Evolutionary conservation across 2,797 vertebrate species (phyloP).

Genomic region (Crocodylus rhombifer): DNA sequence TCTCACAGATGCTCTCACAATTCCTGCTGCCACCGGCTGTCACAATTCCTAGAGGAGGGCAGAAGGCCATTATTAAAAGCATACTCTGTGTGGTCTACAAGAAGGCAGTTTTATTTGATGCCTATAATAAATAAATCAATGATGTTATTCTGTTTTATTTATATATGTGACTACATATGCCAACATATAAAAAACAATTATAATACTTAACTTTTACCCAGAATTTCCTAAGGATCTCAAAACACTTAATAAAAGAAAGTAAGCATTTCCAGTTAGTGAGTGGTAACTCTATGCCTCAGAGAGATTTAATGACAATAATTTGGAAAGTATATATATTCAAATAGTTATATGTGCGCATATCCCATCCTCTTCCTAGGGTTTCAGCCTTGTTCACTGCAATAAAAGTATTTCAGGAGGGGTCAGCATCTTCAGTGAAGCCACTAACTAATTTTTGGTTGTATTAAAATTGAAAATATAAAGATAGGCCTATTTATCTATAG

Average conservation of each 20-base stretch:
- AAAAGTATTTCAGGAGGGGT: neutral
- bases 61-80: neutral
- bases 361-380: neutral
- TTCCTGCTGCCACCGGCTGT: too few relatives aligned
- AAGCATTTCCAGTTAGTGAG: neutral
- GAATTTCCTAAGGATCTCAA: neutral
- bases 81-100: neutral
- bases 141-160: neutral
- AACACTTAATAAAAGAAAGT: neutral
- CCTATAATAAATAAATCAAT: neutral
- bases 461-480: neutral
- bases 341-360: accelerated
- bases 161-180: accelerated
- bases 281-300: neutral
- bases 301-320: neutral
- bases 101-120: neutral
- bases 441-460: neutral
- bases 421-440: neutral
- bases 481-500: neutral
- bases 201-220: neutral
- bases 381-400: neutral
- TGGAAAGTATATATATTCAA: neutral
- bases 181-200: neutral
- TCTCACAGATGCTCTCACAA: neutral
- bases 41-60: neutral